Evolutionary conservation across 2,797 vertebrate genomes (phyloP), one percentile per base, ranked within the genome.

Genomic region (Ambastaia sidthimunki): DNA sequence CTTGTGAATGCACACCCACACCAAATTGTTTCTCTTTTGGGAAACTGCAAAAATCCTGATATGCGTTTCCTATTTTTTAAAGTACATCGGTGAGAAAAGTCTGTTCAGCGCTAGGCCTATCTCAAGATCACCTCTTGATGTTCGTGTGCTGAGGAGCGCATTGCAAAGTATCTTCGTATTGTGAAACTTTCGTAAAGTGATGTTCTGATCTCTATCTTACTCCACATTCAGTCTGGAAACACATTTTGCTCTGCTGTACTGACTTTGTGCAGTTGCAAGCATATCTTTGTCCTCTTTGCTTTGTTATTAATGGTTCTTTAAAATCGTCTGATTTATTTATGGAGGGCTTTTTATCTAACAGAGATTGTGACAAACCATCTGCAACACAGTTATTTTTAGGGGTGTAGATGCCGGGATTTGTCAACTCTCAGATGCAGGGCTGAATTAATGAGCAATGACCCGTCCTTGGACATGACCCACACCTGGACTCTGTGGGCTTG

Each of bases 381-480:
- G 65, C 23, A 62, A 37, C 57, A 69, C 28, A 41, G 59, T 25
- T 71, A 25, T 62, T 78, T 71, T 54, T 25, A 28, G 16, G 63
- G n/a, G 15, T 54, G 19, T 52, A 63, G 28, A 52, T 65, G 44
- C 15, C 34, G 65, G n/a, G 10, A 71, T 71, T 71, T 54, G 44
- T 78, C 57, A 52, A 25, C 31, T 62, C n/a, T 63, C 28, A 44
- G 47, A 65, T 63, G 59, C 15, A 3, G 68, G 15, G n/a, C 75
- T 77, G 76, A 78, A 41, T 71, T 78, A 78, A 78, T 71, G 25
- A 71, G 55, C 76, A 52, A 7, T 78, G 68, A 71, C 44, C 76
- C 25, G 47, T 71, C 68, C 68, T 78, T 78, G 76, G 47, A 34
- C n/a, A 21, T 50, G 25, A 54, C 74, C 63, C 47, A 15, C 60